Base-by-base conservation (phyloP, 2,888 invertebrate genomes). In the Embidobia sp. region DNA sequence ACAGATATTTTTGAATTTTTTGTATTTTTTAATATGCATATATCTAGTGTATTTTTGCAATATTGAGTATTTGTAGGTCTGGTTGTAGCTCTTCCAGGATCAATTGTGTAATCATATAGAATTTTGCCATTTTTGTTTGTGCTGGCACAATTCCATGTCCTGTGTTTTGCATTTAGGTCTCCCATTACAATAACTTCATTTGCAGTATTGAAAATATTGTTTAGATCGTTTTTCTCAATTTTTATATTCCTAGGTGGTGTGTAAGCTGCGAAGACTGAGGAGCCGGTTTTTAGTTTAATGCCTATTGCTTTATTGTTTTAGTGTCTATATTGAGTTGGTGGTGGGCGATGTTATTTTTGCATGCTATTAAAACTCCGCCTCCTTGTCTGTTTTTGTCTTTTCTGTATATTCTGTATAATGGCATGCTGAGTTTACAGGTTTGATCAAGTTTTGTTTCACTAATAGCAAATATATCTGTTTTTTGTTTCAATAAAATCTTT, bases 321-420 rank as follows among this genome's bases (percentile, higher is more conserved):
- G 72, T 55, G 0, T 22, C 10, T 3, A 16, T 61, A 1, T 1
- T 1, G 6, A 75, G 1, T 31, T 37, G 22, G 11, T 53, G 8
- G 15, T 35, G 26, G 11, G 2, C 3, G 1, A 66, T 3, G 15
- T 35, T 10, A 0, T 31, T 44, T 26, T 35, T 31, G 7, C 27
- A 15, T 1, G 57, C 15, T 0, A 75, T 35, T 1, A 67, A 1
- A 0, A 75, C 64, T 13, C 76, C 64, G 22, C 76, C 63, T 6
- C 64, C 59, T 2, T 37, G 7, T 15, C 33, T 44, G 16, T 61
- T 26, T 15, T 67, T 33, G 42, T 75, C 67, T 18, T 40, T 55
- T 37, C 66, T 49, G 8, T 15, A n/a, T 3, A 49, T 57, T 6
- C 3, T 29, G n/a, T 31, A 73, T 8, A 40, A 48, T 6, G 8